A percentile compares a stretch with the other conserved stretches of the same genome.
Evolutionary conservation across 2,113 vertebrate species (phyloP).

Genomic region (Rhea pennata): DNA sequence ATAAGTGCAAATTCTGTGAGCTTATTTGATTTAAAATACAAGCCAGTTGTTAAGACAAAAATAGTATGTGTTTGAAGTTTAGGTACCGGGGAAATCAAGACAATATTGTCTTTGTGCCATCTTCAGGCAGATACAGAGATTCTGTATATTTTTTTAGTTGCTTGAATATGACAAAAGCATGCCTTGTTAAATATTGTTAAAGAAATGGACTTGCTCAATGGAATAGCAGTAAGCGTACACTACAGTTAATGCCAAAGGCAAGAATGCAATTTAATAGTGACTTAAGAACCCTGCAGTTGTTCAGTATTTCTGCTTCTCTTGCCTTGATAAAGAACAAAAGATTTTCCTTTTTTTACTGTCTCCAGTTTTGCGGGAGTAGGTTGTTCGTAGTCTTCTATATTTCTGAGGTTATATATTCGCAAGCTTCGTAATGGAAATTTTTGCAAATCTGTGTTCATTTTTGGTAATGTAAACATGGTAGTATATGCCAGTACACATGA

Average conservation of each 20-base stretch:
- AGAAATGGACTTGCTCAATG: background rate
- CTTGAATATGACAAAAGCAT: background rate
- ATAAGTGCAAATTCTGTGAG: background rate
- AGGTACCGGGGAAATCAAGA: background rate
- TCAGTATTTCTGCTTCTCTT: slow-evolving; percentile 6
- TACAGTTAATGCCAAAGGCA: background rate
- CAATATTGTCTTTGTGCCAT: background rate
- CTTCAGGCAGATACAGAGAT: background rate
- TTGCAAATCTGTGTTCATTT: background rate
- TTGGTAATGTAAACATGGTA: background rate
- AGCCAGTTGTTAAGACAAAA: background rate
- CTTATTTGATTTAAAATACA: background rate
- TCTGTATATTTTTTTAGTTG: background rate
- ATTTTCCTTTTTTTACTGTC: background rate
- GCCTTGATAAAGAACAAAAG: background rate
- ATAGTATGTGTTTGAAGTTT: background rate
- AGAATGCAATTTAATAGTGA: background rate
- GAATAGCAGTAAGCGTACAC: background rate
- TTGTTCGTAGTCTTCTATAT: background rate
- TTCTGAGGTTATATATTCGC: background rate
- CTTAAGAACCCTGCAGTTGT: background rate
- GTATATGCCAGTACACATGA: background rate
- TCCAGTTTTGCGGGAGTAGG: background rate
- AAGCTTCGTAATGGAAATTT: background rate
- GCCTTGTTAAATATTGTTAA: background rate